These are phyloP conservation scores for Dysmachus trigonus DNA, from an alignment of 2,888 invertebrate species.

Conservation along the genomic window DNA sequence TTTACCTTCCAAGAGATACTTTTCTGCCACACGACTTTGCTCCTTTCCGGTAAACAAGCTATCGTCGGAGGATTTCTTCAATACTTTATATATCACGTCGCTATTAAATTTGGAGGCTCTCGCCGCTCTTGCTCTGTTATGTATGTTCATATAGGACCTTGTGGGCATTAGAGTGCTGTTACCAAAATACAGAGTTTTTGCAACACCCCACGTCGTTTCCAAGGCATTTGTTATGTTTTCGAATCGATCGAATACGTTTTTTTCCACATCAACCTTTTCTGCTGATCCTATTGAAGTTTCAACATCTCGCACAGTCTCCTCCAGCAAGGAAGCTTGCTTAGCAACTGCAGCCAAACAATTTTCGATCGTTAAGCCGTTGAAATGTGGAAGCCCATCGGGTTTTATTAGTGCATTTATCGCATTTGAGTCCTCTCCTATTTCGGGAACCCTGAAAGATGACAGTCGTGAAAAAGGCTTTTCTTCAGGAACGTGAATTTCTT, in stretches of 20 bases:
- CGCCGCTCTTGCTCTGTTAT: conserved; percentile 80
- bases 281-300: conserved; percentile 68
- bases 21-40: conserved; percentile 77
- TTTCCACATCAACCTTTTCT: conserved; percentile 70
- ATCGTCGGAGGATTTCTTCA: conserved; percentile 60
- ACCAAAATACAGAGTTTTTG: conserved; percentile 83
- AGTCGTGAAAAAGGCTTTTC: background rate
- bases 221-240: conserved; percentile 78
- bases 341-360: conserved; percentile 86
- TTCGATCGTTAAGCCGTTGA: conserved; percentile 81
- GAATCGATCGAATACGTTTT: conserved; percentile 76
- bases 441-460: conserved; percentile 72
- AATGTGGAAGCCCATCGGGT: conserved; percentile 78
- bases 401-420: conserved; percentile 79
- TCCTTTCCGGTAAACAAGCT: conserved; percentile 65
- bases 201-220: conserved; percentile 86
- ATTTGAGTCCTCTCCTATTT: conserved; percentile 83
- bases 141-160: conserved; percentile 79
- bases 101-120: conserved; percentile 79
- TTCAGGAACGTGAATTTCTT: background rate
- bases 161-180: conserved; percentile 83
- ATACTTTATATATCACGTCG: conserved; percentile 73
- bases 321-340: conserved; percentile 82
- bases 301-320: conserved; percentile 75
- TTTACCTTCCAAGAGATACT: conserved; percentile 82